phyloP scores from a whole-genome alignment of 2,888 invertebrate species.

The Acanthosepion esculentum region DNA sequence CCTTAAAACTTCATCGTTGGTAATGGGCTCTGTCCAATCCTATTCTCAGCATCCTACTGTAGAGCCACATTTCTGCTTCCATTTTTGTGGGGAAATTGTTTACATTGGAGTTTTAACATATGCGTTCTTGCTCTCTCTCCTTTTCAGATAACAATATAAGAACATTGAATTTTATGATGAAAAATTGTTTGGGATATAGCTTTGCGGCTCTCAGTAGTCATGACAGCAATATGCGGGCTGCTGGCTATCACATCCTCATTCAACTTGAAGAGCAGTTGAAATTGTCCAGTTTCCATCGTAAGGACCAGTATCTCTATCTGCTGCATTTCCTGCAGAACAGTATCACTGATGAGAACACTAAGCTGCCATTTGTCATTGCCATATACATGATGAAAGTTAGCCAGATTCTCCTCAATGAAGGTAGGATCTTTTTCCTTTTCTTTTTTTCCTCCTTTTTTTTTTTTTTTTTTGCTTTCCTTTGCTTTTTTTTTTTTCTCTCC shows the following conservation, averaged over 20 bases:
- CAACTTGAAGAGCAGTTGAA: conserved; percentile 85
- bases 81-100: too few species aligned
- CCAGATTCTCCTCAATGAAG: conserved; percentile 83
- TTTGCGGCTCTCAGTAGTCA: conserved; percentile 83
- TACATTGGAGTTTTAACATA: too few species aligned
- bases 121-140: neutral
- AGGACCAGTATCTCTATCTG: conserved; percentile 82
- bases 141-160: conserved; percentile 81
- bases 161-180: conserved; percentile 82
- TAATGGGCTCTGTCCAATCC: too few species aligned
- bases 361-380: conserved; percentile 80
- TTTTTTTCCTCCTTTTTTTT: neutral
- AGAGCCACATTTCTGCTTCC: too few species aligned
- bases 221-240: conserved; percentile 81
- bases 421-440: conserved; percentile 55
- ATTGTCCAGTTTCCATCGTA: conserved; percentile 77
- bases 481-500: too few species aligned
- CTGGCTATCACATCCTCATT: conserved; percentile 84
- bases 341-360: conserved; percentile 76
- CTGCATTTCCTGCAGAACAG: conserved; percentile 82
- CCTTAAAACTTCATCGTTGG: too few species aligned
- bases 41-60: too few species aligned
- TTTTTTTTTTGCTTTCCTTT: too few species aligned
- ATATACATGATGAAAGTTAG: conserved; percentile 84
- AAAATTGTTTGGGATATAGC: conserved; percentile 83